Evolutionary conservation across 2,113 vertebrate species (phyloP), one percentile per base, ranked within the genome.

Genomic region (Prietella phreatophila): DNA sequence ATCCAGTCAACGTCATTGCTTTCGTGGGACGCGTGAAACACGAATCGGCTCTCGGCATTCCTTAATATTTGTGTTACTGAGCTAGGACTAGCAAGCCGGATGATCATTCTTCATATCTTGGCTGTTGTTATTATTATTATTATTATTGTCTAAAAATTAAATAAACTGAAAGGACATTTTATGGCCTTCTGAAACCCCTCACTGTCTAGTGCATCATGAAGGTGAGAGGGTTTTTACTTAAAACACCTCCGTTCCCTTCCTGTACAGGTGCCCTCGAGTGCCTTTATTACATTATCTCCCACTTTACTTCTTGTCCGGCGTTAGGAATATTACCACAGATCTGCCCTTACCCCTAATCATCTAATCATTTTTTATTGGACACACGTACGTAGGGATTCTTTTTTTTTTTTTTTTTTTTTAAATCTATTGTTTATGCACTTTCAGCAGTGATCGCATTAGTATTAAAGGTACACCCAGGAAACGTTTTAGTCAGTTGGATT

Each of bases 251-350:
- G 56, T 65, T 87, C 47, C 47, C 53, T 86, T 89, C 56, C 42
- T 85, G 92, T 94, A 93, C 93, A 94, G 95, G 95, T 95, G 94
- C 94, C 94, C 93, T 42, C 27, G 94, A 95, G 94, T 95, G 95
- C 94, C 95, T 95, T 94, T 93, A 76, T 90, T 90, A 17, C 85
- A 79, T 85, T 47, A 53, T 84, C 60, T 86, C 84, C 14, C 20
- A 1, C 20, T 82, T 47, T 82, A 73, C 25, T 71, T 30, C 56
- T 86, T 61, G 58, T 71, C 73, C 5, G 76, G 82, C 63, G 8
- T 69, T 75, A 56, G 33, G 25, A 56, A 58, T 33, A 67, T 33
- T 33, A 33, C 73, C 47, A 56, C 76, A 86, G 61, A 25, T 80
- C 30, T 25, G 20, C 5, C n/a, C n/a, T n/a, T n/a, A n/a, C n/a